Conservation (phyloP, 2,113 vertebrate genomes). For the Emberiza fucata region DNA sequence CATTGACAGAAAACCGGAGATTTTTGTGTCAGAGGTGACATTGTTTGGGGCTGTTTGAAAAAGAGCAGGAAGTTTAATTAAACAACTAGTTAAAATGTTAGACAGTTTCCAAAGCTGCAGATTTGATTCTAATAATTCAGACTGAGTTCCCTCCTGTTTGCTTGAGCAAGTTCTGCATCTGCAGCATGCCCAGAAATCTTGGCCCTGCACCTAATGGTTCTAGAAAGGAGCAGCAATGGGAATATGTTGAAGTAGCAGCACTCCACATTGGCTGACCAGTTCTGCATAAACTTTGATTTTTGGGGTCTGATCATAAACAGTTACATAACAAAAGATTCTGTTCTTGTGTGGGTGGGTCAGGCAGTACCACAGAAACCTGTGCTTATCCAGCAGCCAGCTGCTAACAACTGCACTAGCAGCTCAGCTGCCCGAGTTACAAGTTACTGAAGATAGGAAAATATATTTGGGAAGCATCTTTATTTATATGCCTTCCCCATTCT, state of each 20-base stretch:
- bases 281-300: neutral
- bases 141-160: neutral
- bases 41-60: neutral
- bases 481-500: neutral
- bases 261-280: neutral
- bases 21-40: neutral
- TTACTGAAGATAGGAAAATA: neutral
- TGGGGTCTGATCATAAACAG: neutral
- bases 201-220: neutral
- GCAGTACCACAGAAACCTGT: neutral
- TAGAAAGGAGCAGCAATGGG: neutral
- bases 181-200: neutral
- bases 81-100: neutral
- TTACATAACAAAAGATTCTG: accelerated
- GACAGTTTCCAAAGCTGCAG: neutral
- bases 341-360: neutral
- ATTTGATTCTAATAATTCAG: neutral
- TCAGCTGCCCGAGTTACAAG: neutral
- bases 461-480: neutral
- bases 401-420: neutral
- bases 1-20: neutral
- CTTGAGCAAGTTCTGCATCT: neutral
- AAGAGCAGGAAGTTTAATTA: neutral
- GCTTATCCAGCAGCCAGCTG: neutral
- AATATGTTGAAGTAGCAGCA: neutral